These are phyloP conservation scores for Neosilurus mollespiculum DNA, from an alignment of 2,797 vertebrate genomes.

Conservation along the genomic window DNA sequence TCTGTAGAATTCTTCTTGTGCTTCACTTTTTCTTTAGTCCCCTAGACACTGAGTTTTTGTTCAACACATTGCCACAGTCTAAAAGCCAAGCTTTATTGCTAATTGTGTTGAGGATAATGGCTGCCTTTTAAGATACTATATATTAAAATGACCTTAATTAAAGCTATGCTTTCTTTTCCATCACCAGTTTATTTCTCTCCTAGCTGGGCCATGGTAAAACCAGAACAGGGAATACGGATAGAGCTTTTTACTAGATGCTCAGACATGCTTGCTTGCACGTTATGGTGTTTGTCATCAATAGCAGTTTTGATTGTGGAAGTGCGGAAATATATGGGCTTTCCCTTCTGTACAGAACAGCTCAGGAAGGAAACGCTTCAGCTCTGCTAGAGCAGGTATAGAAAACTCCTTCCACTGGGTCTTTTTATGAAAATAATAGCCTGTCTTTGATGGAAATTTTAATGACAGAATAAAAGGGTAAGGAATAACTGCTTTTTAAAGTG, in stretches of 20 bases:
- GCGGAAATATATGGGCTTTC: not conserved
- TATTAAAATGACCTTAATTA: slow-evolving; percentile 55
- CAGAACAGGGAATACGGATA: slow-evolving; percentile 5
- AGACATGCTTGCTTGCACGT: not conserved
- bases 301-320: not conserved
- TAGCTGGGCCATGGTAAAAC: not conserved
- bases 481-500: not conserved
- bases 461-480: too few species aligned
- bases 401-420: not conserved
- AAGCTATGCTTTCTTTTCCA: slow-evolving; percentile 10
- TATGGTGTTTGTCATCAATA: not conserved
- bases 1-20: not conserved
- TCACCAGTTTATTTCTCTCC: slow-evolving; percentile 12
- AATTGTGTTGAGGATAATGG: slow-evolving; percentile 44
- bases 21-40: slow-evolving; percentile 3
- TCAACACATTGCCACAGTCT: slow-evolving; percentile 42
- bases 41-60: slow-evolving; percentile 47
- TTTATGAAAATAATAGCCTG: not conserved
- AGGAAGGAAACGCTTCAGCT: not conserved
- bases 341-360: not conserved
- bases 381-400: not conserved
- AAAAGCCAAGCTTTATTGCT: slow-evolving; percentile 57
- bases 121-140: slow-evolving; percentile 40
- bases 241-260: slow-evolving; percentile 23
- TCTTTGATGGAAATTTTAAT: not conserved